Base-by-base conservation (phyloP, 2,797 vertebrate genomes). In the Chelmon rostratus region DNA sequence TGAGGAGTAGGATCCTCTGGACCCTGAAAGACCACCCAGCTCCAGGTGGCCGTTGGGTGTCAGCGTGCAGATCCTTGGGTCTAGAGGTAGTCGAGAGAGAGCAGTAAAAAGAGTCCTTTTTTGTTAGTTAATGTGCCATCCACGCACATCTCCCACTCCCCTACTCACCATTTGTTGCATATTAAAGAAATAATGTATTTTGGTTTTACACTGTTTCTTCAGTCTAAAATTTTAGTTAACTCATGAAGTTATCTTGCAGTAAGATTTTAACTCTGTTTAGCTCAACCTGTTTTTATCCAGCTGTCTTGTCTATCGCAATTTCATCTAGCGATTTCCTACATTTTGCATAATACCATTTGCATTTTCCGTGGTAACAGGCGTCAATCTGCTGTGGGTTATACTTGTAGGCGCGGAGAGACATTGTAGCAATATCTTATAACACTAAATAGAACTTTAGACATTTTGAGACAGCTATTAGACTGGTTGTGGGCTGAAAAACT, bases 31-130 rank as follows among this genome's bases (percentile, higher is more conserved):
- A 2, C 93, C 85, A 0, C 85, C 96, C 84, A 96, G 94, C 89
- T 99, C 98, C 91, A 99, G 90, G 88, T 99, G 97, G n/a, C 98
- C 98, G 40, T 99, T 99, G 53, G 98, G 97, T 33, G 98, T 99
- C 94, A 98, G 93, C 47, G 96, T 95, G 86, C 96, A 97, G 74
- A 97, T 96, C 86, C 98, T 97, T 10, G 96, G 95, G 93, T 99
- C 98, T 99, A 62, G 1, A 75, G 16, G 42, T 33, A 11, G 15
- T 4, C 46, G 33, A 56, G 10, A 66, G 3, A 31, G 1, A 46
- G 10, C 6, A 19, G 19, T 19, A 31, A 0, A 25, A 47, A 62
- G 1, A 47, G 13, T n/a, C 0, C 19, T 10, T 15, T 21, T 6
- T 28, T 28, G n/a, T 35, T 19, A 13, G 7, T 18, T 15, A 4